Base-by-base conservation (phyloP, 2,797 vertebrate genomes). In the Diplodus sargus region DNA sequence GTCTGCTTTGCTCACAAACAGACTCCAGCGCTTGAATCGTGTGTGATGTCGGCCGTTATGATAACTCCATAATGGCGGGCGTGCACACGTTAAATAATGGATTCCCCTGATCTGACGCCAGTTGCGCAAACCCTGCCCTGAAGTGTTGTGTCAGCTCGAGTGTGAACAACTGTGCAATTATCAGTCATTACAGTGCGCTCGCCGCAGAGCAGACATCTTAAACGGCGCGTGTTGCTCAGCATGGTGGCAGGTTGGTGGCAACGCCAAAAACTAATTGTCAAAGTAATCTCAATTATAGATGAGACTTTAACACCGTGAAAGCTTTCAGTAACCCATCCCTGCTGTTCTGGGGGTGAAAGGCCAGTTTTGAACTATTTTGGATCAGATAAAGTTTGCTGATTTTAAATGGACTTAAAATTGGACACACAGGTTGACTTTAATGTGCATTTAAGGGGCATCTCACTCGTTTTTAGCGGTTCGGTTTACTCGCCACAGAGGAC, bases 101-200 rank as follows among this genome's bases (percentile, higher is more conserved):
- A 69, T 66, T 79, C 7, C 57, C 14, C 49, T 45, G 30, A 70
- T 86, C 68, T 74, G 74, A 87, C 47, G 15, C 51, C 54, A 59
- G 73, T 53, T 52, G 52, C 59, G 63, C 67, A 64, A 43, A 51
- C 47, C 28, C 13, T 6, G 60, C 57, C 75, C 85, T 11, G 11
- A 60, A 77, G 79, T 77, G 52, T 74, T 69, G 61, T 59, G 61
- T 78, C 74, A 72, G 67, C 22, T 61, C 13, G 53, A 74, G 68
- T 81, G 79, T 81, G 70, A 85, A 76, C 60, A 67, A 67, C 54
- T n/a, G 59, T 60, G 67, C 60, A 79, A 70, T 81, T 49, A 82
- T 70, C 76, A 74, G 65, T 79, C 59, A 25, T 65, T 68, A 47
- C 43, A 28, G 15, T 23, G 2, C 3, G 56, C 62, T 78, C 28